These are phyloP conservation scores for Fabriciana adippe DNA, from an alignment of 2,888 invertebrate species.

Conservation along the genomic window DNA sequence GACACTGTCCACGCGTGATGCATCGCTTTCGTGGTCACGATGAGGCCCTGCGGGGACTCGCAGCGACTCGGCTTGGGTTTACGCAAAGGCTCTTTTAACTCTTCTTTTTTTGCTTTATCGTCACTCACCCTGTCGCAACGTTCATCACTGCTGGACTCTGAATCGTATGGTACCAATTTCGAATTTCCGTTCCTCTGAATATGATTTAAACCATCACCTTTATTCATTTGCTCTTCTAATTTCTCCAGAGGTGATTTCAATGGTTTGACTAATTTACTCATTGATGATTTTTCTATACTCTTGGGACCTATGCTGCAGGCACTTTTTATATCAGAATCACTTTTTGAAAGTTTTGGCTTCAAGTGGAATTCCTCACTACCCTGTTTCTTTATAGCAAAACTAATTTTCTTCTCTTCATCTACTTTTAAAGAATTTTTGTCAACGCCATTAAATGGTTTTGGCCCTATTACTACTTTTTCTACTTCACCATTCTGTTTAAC, in stretches of 20 bases:
- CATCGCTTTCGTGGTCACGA: conserved; percentile 67
- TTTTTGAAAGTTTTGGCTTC: conserved; percentile 60
- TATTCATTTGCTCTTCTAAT: conserved; percentile 75
- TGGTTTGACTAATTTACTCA: conserved; percentile 61
- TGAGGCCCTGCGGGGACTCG: conserved; percentile 58
- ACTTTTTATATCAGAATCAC: conserved; percentile 59
- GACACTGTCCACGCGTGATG: conserved; percentile 75
- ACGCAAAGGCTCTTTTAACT: conserved; percentile 43
- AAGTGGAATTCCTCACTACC: conserved; percentile 55
- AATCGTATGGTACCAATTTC: conserved; percentile 83
- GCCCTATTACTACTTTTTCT: conserved; percentile 62
- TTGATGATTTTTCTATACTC: conserved; percentile 55
- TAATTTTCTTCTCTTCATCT: conserved; percentile 67
- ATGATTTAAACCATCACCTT: conserved; percentile 55
- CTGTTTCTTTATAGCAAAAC: conserved; percentile 64
- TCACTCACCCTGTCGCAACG: conserved; percentile 47
- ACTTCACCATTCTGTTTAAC: conserved; percentile 77
- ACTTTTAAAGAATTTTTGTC: conserved; percentile 56
- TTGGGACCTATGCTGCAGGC: conserved; percentile 48
- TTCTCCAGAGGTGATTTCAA: conserved; percentile 72
- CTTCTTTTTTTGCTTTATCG: too few relatives aligned
- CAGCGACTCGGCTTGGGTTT: conserved; percentile 65
- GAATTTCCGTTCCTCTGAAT: conserved; percentile 58
- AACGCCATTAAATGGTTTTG: conserved; percentile 61
- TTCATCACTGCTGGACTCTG: conserved; percentile 80